Conservation (phyloP, 2,797 vertebrate genomes). For the Mycteria americana region DNA sequence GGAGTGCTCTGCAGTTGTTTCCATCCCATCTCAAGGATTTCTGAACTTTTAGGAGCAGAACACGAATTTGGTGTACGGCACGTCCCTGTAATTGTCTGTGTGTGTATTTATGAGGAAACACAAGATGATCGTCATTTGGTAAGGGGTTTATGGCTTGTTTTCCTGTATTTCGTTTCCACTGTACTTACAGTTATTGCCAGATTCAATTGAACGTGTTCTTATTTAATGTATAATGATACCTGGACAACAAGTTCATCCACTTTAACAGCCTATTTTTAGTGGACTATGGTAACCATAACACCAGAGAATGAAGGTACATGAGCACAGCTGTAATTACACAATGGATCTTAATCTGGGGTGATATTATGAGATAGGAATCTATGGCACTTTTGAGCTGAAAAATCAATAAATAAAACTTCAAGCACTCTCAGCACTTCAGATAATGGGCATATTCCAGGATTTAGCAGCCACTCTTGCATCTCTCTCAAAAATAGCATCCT, state of each 20-base stretch:
- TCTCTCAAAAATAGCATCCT: neutral
- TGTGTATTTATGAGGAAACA: neutral
- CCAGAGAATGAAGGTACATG: neutral
- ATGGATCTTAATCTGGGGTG: constrained; percentile 23
- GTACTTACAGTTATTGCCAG: neutral
- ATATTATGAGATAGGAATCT: constrained; percentile 28
- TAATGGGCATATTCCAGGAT: constrained; percentile 23
- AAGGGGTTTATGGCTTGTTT: neutral
- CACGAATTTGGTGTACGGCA: neutral
- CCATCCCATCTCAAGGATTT: neutral
- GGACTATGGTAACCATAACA: neutral
- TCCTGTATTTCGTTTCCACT: neutral
- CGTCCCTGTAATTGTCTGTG: neutral
- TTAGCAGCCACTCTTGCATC: neutral
- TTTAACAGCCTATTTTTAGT: neutral
- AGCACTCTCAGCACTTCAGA: neutral
- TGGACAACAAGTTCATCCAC: neutral
- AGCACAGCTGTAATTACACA: constrained; percentile 24
- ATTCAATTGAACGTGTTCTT: neutral
- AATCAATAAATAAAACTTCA: constrained; percentile 55
- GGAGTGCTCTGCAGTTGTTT: neutral
- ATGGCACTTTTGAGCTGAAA: constrained; percentile 33
- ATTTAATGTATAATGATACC: neutral
- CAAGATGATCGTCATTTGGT: neutral
- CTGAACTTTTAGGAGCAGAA: neutral